Base-by-base conservation (phyloP, 2,113 vertebrate species). In the Tetraodon nigroviridis region DNA sequence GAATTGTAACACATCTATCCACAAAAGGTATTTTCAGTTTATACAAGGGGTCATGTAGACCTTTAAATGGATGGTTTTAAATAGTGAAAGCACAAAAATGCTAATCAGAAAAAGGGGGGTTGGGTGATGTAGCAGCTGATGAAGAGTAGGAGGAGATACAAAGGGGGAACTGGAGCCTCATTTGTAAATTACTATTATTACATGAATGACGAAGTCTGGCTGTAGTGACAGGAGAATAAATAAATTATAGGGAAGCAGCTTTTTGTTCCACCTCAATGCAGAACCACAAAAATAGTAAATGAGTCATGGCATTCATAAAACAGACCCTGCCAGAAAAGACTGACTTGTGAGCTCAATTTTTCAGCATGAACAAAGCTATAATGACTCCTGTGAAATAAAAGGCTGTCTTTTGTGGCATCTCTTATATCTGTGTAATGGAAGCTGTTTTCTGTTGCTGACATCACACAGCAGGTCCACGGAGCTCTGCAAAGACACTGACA, bases 151-250 rank as follows among this genome's bases (percentile, higher is more conserved):
- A 57, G 51, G 73, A 47, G 60, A 44, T 37, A 42, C n/a, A 13
- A 59, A 24, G 69, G 61, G 69, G 67, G 78, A 64, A 49, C 47
- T 76, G 75, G 71, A 21, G 21, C 57, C 69, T 75, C 77, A 76
- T 79, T 76, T 77, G 71, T 79, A 73, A 82, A 80, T 83, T 68
- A 64, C 54, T 55, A 69, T 78, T 76, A 76, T 73, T 78, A 62
- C 61, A 70, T 77, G 76, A 83, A 83, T 71, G 64, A 78, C 56
- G 63, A 66, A 67, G 50, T 52, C 66, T 17, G 66, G 52, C 20
- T 18, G 59, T 55, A 67, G 69, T 63, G 75, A 68, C 54, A n/a
- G 32, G 8, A 52, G 22, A 52, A 70, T 81, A 81, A 86, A 84
- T 78, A 81, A 77, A 83, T 78, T 56, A 85, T 80, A 75, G 59